Evolutionary conservation across 2,888 invertebrate species (phyloP).

Genomic region (Melitaea athalia): DNA sequence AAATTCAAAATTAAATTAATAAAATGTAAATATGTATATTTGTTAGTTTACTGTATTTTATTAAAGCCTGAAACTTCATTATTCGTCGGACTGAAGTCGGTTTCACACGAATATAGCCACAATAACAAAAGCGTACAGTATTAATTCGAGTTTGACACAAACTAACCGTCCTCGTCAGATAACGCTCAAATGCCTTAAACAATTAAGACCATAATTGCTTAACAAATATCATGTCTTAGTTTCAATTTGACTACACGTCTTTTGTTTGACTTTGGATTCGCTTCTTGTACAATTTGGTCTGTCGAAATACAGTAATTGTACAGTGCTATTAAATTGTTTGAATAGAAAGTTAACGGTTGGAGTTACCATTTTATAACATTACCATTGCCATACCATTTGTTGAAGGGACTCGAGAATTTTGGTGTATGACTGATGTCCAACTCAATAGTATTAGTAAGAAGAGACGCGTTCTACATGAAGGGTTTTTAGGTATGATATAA

Average conservation of each 20-base stretch:
- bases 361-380: neutral
- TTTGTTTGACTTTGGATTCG: slow-evolving; percentile 23
- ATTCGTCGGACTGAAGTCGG: neutral
- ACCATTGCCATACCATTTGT: too few relatives aligned
- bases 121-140: neutral
- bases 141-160: neutral
- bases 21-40: too few relatives aligned
- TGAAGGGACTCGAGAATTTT: neutral
- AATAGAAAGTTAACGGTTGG: slow-evolving; percentile 6
- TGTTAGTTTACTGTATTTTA: too few relatives aligned
- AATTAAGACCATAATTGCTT: slow-evolving; percentile 7
- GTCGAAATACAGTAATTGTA: slow-evolving; percentile 27
- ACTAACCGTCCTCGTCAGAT: neutral
- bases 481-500: too few relatives aligned
- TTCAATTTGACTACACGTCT: slow-evolving; percentile 20
- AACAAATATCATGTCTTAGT: slow-evolving; percentile 12
- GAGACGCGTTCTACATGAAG: too few relatives aligned
- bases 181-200: slow-evolving; percentile 2
- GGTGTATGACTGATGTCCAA: neutral
- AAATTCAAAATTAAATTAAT: too few relatives aligned
- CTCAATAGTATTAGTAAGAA: too few relatives aligned
- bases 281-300: slow-evolving; percentile 25
- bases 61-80: neutral
- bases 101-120: neutral
- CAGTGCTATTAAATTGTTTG: slow-evolving; percentile 22